Conservation (phyloP, 2,888 invertebrate genomes). For the Coleophora flavipennella region DNA sequence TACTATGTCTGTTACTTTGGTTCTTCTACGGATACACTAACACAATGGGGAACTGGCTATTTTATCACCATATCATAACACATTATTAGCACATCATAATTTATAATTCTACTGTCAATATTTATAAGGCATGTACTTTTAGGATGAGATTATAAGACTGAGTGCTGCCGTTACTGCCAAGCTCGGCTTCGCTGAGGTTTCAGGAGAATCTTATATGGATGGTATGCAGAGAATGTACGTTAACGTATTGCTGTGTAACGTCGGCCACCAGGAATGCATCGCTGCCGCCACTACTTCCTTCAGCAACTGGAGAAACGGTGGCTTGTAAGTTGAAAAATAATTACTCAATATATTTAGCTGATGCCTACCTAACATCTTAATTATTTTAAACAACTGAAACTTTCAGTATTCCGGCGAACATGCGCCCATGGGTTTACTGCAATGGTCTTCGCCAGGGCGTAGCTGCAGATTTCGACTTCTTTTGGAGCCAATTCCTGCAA, state of each 20-base stretch:
- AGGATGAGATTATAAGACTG: conserved; percentile 53
- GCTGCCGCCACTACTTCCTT: conserved; percentile 45
- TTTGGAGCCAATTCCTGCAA: conserved; percentile 74
- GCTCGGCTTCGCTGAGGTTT: conserved; percentile 63
- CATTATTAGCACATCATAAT: no score
- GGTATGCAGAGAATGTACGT: conserved; percentile 69
- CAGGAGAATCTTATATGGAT: conserved; percentile 59
- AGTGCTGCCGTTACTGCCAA: conserved; percentile 56
- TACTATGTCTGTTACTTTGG: no score
- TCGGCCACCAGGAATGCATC: conserved; percentile 51
- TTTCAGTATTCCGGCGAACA: conserved; percentile 44
- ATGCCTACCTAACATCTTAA: no score
- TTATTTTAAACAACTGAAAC: neutral
- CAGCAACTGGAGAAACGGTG: conserved; percentile 40
- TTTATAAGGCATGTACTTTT: conserved; percentile 13
- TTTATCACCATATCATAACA: no score
- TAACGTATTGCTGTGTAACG: conserved; percentile 70
- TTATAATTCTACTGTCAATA: no score
- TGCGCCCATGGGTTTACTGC: conserved; percentile 83
- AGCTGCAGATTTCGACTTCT: conserved; percentile 75
- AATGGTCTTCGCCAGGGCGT: conserved; percentile 77
- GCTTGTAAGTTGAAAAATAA: conserved; percentile 29
- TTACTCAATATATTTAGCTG: no score
- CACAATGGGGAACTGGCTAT: no score
- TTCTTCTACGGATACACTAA: no score